Evolutionary conservation across 2,888 invertebrate genomes (phyloP), one percentile per base, ranked within the genome.

Genomic region (Orgyia antiqua): DNA sequence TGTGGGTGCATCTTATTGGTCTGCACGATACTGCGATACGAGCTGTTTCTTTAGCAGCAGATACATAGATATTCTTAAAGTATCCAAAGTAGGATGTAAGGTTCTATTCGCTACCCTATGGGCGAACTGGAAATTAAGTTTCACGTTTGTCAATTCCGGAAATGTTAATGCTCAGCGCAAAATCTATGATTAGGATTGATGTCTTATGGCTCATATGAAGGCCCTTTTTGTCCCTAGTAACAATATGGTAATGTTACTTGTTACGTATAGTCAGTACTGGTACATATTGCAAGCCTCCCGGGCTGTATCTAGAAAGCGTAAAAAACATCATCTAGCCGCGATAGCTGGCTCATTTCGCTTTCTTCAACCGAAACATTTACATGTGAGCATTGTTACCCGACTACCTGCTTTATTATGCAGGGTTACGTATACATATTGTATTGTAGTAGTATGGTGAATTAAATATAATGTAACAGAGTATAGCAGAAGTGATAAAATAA

Each of bases 271-370:
- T n/a, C n/a, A n/a, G n/a, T n/a, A n/a, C n/a, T n/a, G n/a, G n/a
- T 41, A 36, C 27, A 33, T 31, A 17, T 38, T 15, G 30, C 43
- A 47, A 54, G 48, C 52, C 53, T 58, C 55, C 46, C 47, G 48
- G 55, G 51, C 59, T 58, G 68, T 54, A 69, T 67, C 66, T 78
- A 83, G 83, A 83, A 82, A 83, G 83, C 83, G 83, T 72, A 79
- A 80, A 77, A 71, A 64, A 64, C 62, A 71, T 67, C 70, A 72
- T 76, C 76, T 39, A 18, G 55, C 60, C 56, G 51, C 65, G 59
- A 66, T 68, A 65, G 61, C 68, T 41, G 47, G 54, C 61, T 59
- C 64, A 72, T 69, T 73, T 80, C 74, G 77, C 80, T 80, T 79
- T 80, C 78, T 59, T 51, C 45, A 45, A 48, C 35, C 42, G 54